Evolutionary conservation across 2,797 vertebrate genomes (phyloP), one percentile per base, ranked within the genome.

Genomic region (Poliocrania exsul): DNA sequence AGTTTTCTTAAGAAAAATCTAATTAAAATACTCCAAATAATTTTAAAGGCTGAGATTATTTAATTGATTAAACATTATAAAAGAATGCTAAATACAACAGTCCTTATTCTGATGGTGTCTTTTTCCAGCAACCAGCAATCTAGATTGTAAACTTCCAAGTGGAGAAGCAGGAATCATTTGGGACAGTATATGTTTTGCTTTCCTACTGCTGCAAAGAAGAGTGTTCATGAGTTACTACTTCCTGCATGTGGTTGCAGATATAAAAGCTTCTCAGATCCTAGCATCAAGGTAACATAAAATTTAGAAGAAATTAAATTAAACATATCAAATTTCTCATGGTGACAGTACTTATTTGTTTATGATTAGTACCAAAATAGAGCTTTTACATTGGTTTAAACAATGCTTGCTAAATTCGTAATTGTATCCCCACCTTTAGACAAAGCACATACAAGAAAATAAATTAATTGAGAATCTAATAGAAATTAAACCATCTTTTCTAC

Each of bases 211-310:
- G 66, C 99, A 99, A 98, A 98, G 99, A 90, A 98, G 99, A 51
- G 99, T 99, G 91, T 99, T 99, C 97, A 99, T 99, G 99, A 99
- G 99, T 96, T 99, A 99, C 97, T 99, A 99, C 97, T 99, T 99
- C 97, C 98, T 99, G 25, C 99, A 99, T 4, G 99, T 99, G 74
- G 99, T 99, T 95, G 99, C 99, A 13, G 99, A 99, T 91, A 99
- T 99, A 96, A 99, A 99, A 88, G 98, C 99, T 5, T 99, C 99
- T 50, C 99, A 99, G 98, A 99, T 99, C 88, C 98, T 99, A 31
- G 99, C 99, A 10, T 99, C 98, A 74, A 99, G 99, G 99, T 99
- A 98, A 93, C 86, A 33, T 33, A 28, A 40, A 73, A 40, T 58
- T 60, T 79, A 11, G 29, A 67, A 87, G 21, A 56, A 57, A 16